Evolutionary conservation across 2,888 invertebrate genomes (phyloP).

Genomic region (Bimastos eiseni): DNA sequence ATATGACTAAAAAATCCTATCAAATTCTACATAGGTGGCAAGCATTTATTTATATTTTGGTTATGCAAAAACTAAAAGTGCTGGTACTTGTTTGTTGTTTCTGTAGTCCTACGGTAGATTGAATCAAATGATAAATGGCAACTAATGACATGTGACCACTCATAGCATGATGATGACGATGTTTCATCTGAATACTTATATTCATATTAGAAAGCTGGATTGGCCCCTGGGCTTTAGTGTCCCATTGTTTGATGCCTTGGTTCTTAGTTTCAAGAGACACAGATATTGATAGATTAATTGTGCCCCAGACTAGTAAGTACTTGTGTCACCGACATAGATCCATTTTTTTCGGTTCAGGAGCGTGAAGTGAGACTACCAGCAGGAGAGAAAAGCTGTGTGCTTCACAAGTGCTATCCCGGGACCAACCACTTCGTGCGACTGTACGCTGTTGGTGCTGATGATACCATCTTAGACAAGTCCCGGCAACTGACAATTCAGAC

Average conservation of each 20-base stretch:
- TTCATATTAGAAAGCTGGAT: no score
- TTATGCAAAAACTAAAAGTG: not conserved
- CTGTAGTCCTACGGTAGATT: no score
- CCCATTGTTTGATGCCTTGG: no score
- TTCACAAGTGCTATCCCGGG: conserved; percentile 61
- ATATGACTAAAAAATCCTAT: not conserved
- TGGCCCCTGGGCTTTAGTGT: no score
- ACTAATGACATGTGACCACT: no score
- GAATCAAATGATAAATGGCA: no score
- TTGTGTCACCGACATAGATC: not conserved
- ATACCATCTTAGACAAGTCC: conserved; percentile 57
- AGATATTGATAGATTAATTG: not conserved
- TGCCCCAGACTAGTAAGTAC: not conserved
- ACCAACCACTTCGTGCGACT: conserved; percentile 59
- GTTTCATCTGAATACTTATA: no score
- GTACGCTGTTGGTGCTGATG: conserved; percentile 52
- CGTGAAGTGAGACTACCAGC: conserved; percentile 56
- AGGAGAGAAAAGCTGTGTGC: conserved; percentile 58
- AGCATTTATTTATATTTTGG: not conserved
- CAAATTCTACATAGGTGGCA: not conserved
- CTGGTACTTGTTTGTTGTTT: not conserved
- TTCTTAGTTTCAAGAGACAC: not conserved
- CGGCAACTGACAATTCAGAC: conserved; percentile 59
- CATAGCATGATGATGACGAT: no score
- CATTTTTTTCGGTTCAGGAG: conserved; percentile 50